Conservation (phyloP, 2,113 vertebrate genomes). For the Euleptes europaea region DNA sequence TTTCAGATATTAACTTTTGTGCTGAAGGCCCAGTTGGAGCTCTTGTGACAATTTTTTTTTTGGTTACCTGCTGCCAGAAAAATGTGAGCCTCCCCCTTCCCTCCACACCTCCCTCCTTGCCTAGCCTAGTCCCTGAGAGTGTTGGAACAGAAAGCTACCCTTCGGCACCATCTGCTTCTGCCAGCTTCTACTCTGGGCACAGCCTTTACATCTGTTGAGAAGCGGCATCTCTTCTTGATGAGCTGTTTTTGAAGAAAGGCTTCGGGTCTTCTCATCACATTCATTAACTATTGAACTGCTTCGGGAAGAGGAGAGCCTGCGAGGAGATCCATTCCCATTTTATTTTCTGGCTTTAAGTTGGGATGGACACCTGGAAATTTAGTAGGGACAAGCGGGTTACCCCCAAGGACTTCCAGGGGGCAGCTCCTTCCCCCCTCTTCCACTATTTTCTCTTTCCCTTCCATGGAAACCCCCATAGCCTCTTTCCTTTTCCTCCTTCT, state of each 20-base stretch:
- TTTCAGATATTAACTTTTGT: slow-evolving; percentile 81
- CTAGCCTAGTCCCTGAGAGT: slow-evolving; percentile 60
- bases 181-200: slow-evolving; percentile 74
- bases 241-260: slow-evolving; percentile 75
- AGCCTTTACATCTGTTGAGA: slow-evolving; percentile 78
- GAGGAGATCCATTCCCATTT: too few species aligned
- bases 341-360: too few species aligned
- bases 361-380: too few species aligned
- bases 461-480: too few species aligned
- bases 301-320: background rate
- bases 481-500: too few species aligned
- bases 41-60: slow-evolving; percentile 87
- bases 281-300: slow-evolving; percentile 65
- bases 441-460: too few species aligned
- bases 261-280: slow-evolving; percentile 51
- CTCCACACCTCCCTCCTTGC: slow-evolving; percentile 59
- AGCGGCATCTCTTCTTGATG: slow-evolving; percentile 74
- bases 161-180: slow-evolving; percentile 84
- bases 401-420: too few species aligned
- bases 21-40: slow-evolving; percentile 76
- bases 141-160: slow-evolving; percentile 70
- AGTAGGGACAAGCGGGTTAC: too few species aligned
- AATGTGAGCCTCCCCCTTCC: slow-evolving; percentile 66
- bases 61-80: slow-evolving; percentile 78
- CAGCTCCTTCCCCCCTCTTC: too few species aligned